phyloP scores from a whole-genome alignment of 2,113 vertebrate species.

The Elaphurus davidianus region DNA sequence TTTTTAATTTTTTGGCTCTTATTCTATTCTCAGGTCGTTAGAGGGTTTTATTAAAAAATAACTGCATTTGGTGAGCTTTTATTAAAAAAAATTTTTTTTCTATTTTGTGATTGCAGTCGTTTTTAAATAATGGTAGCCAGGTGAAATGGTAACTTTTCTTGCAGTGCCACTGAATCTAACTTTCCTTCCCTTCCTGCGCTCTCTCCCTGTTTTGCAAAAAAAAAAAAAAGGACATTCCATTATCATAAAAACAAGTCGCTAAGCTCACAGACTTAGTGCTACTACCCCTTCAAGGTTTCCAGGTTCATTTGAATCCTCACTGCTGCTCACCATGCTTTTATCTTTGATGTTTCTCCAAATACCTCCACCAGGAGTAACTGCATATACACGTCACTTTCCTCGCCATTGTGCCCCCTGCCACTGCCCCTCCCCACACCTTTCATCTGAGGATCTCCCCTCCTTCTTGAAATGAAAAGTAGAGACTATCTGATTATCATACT shows the following conservation, averaged over 20 bases:
- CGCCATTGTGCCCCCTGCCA: fast-evolving
- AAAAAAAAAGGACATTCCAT: neutral
- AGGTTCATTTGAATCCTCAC: neutral
- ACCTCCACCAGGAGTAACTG: neutral
- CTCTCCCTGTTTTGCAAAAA: neutral
- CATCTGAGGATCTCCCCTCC: neutral
- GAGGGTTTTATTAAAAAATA: neutral
- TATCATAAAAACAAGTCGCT: neutral
- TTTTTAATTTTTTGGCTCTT: neutral
- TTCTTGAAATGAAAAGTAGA: neutral
- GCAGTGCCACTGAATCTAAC: neutral
- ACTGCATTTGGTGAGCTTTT: neutral
- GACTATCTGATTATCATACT: neutral
- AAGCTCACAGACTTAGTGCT: neutral
- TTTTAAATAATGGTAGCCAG: neutral
- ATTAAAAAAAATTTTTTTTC: neutral
- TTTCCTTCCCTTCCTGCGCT: neutral
- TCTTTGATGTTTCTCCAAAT: neutral
- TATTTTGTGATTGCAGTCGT: neutral
- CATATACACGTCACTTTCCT: neutral
- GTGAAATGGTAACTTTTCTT: neutral
- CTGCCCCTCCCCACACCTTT: neutral
- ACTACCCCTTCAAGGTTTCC: neutral
- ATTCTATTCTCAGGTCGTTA: neutral
- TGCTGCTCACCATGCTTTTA: neutral